Evolutionary conservation across 2,113 vertebrate genomes (phyloP), one percentile per base, ranked within the genome.

Genomic region (Naja naja): DNA sequence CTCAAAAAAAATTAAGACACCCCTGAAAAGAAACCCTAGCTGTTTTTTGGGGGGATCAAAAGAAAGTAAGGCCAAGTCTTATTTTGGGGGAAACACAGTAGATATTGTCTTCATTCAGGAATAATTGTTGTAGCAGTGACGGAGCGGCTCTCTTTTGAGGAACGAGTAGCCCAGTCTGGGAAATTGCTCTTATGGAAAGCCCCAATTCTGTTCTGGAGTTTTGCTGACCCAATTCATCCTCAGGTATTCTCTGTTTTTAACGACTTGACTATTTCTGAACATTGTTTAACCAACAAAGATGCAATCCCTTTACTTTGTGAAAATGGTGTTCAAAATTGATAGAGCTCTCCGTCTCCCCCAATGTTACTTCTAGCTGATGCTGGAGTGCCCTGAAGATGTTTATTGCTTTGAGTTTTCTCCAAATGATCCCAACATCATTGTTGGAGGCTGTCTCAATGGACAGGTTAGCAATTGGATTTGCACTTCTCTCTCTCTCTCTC

Each of bases 361-460:
- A 45, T 89, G 43, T 64, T 89, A 25, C 39, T 93, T 97, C 56
- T 96, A 99, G 99, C 94, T 99, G 96, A 97, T 99, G 94, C 96
- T 99, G 96, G 98, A 99, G 94, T 98, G 98, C 95, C 98, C 98
- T 85, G 98, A 98, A 55, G 98, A 99, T 27, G 97, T 99, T 96
- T 97, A 96, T 95, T 97, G 98, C 96, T 99, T 99, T 96, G 95
- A 98, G 94, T 99, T 99, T 97, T 98, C 97, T 96, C 99, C 98
- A 1, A 98, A 97, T 5, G 97, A 99, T 96, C 98, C 99, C 92
- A 99, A 98, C 94, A 98, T 99, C 96, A 98, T 99, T 89, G 98
- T 97, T 96, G 99, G 98, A 85, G 99, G 99, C 94, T 99, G 98
- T 94, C 95, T 97, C 10, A 98, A 99, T 85, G 99, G 99, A 92